Evolutionary conservation across 2,888 invertebrate genomes (phyloP), one percentile per base, ranked within the genome.

Genomic region (Harmothoe impar): DNA sequence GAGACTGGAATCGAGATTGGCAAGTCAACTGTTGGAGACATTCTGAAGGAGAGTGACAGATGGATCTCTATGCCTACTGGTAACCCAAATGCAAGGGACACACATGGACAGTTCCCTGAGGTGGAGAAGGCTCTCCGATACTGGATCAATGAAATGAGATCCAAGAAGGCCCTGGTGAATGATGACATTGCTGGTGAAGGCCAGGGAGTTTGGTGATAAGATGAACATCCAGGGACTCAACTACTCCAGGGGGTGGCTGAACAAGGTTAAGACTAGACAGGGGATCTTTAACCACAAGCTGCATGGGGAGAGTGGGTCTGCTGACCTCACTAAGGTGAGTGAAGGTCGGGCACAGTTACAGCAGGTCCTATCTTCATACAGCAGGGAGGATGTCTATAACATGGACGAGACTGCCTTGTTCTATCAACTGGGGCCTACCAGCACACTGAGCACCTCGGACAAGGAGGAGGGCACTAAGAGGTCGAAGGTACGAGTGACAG

Each of bases 311-410:
- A 0, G 35, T 35, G 72, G 33, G 29, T n/a, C n/a, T n/a, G 43
- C 35, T 7, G 43, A 68, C 72, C 17, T 31, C 5, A 23, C 17
- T 0, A 43, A 15, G 33, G 25, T 72, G 15, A 7, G 0, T 15
- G n/a, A 31, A 1, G 89, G 89, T 5, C 12, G 89, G 23, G 3
- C 0, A 7, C 33, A 68, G 1, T 68, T 89, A n/a, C 68, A 90
- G 23, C 35, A 25, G 23, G 23, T 91, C 20, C 77, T 92, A 20
- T 23, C 43, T n/a, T 78, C 84, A 43, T 92, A 91, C 68, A 62
- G 78, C 17, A 90, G 91, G 12, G 88, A 91, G n/a, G 91, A 92
- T 89, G 89, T 92, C 77, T 92, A 84, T 91, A 92, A 92, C 90
- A 62, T 92, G n/a, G 91, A 91, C 54, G 91, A 92, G 51, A 91